A percentile compares a stretch with the other conserved stretches of the same genome.
These are phyloP conservation scores for Xerus inauris DNA, from an alignment of 2,113 vertebrate species.

Conservation along the genomic window DNA sequence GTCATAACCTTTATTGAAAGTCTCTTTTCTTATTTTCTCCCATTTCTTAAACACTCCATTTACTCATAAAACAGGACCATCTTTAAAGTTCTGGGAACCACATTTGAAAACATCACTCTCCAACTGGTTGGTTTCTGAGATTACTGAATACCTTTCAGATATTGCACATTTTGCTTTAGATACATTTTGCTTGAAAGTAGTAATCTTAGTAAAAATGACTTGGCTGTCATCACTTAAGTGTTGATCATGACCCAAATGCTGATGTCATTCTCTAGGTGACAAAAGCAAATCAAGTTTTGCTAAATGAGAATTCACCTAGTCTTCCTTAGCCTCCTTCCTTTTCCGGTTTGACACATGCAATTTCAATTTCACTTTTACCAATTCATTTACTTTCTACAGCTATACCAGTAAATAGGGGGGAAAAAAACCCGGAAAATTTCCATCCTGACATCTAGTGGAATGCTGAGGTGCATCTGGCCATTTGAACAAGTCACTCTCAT, in stretches of 20 bases:
- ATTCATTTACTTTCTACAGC: slow-evolving; percentile 38
- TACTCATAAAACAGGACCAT: neutral
- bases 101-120: neutral
- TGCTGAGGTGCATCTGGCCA: neutral
- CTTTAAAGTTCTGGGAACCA: neutral
- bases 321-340: slow-evolving; percentile 2
- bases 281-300: slow-evolving; percentile 53
- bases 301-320: slow-evolving; percentile 28
- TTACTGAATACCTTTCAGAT: neutral
- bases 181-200: neutral
- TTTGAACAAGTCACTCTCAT: neutral
- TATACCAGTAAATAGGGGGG: neutral
- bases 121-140: slow-evolving; percentile 35
- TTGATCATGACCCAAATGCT: slow-evolving; percentile 52
- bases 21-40: neutral
- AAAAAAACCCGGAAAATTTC: neutral
- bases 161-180: neutral
- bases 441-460: neutral
- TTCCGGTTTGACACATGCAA: slow-evolving; percentile 8
- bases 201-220: neutral
- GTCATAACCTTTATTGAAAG: neutral
- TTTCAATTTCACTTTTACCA: slow-evolving; percentile 60
- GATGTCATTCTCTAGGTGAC: slow-evolving; percentile 46
- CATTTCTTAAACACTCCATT: neutral
- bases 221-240: neutral